A percentile compares a stretch with the other conserved stretches of the same genome.
Evolutionary conservation across 2,888 invertebrate genomes (phyloP).

Genomic region (Tipula vernalis): DNA sequence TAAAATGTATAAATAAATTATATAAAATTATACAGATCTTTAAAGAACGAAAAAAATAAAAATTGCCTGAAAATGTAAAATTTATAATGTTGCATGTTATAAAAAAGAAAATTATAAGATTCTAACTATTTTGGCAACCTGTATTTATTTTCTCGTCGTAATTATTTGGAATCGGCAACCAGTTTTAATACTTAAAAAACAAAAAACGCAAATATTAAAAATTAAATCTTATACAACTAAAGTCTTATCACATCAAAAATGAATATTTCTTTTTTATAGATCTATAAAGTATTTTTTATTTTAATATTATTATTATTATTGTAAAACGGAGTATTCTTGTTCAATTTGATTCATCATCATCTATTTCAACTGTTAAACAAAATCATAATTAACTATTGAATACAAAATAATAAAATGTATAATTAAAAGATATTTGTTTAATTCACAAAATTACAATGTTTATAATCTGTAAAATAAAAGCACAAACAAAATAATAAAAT

Average conservation of each 20-base stretch:
- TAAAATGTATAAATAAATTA: neutral
- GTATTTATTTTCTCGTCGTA: neutral
- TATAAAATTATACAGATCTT: neutral
- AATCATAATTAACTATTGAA: neutral
- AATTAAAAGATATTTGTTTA: neutral
- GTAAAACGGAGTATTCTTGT: conserved; percentile 5
- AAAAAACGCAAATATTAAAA: neutral
- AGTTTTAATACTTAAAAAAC: neutral
- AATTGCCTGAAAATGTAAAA: neutral
- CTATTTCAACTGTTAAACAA: neutral
- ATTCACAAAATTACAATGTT: neutral
- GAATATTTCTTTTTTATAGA: neutral
- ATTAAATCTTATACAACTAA: neutral
- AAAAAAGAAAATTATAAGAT: neutral
- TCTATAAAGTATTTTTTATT: neutral
- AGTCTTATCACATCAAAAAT: conserved; percentile 10
- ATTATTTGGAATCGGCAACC: neutral
- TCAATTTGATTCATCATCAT: neutral
- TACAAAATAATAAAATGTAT: neutral
- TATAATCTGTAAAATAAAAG: neutral
- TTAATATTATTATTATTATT: neutral
- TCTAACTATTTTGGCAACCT: neutral
- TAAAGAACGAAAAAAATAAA: neutral
- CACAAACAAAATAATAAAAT: neutral
- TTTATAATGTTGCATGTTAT: neutral